Base-by-base conservation (phyloP, 2,888 invertebrate genomes). In the Mesorhabditis sp. region DNA sequence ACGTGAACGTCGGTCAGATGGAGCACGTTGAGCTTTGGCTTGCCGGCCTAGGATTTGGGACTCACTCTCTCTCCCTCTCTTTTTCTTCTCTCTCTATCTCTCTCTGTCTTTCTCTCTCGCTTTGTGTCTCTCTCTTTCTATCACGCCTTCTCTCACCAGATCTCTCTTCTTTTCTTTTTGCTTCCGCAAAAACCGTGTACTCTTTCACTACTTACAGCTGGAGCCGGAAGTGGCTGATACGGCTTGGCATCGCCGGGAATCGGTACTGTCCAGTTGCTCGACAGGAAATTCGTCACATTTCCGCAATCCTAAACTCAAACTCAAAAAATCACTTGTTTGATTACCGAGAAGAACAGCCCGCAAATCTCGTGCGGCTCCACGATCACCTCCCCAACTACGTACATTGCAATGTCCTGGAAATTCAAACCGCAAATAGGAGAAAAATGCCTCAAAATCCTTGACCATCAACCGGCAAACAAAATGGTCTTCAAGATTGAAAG, bases 381-480 rank as follows among this genome's bases (percentile, higher is more conserved):
- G 58, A 50, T 7, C 2, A 50, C n/a, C 58, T 50, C 58, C 1
- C 58, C n/a, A 2, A 50, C 2, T 2, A 50, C 58, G 58, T 50
- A 50, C 58, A 50, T n/a, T 1, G n/a, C 58, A 1, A 50, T n/a
- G n/a, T 50, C 58, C 58, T 50, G 2, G n/a, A 63, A 28, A n/a
- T n/a, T n/a, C n/a, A n/a, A n/a, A n/a, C n/a, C n/a, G n/a, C n/a
- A n/a, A n/a, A n/a, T n/a, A n/a, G n/a, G n/a, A n/a, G n/a, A n/a
- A n/a, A 28, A 28, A 28, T 28, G 76, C 76, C 28, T 76, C 73
- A 43, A 82, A 82, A 42, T 79, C 76, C 4, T 71, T 69, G 41
- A 76, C 70, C 42, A 82, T 80, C 41, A 76, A 72, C 41, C 76
- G 71, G 68, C 82, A 82, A 58, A 82, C 74, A 61, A 76, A 77